Evolutionary conservation across 2,888 invertebrate genomes (phyloP).

Genomic region (Dryobota labecula): DNA sequence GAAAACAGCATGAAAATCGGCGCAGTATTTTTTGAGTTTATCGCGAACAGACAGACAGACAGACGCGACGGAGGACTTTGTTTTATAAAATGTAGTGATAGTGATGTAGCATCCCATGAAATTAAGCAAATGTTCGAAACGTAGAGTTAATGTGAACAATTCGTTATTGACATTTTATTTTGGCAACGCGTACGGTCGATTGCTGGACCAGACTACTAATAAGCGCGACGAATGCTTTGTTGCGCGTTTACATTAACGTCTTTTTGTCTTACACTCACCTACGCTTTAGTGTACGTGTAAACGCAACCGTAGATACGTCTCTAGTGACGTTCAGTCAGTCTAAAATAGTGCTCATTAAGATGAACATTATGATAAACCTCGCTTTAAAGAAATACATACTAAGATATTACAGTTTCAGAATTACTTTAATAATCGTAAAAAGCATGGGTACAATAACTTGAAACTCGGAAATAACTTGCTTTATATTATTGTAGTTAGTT

Average conservation of each 20-base stretch:
- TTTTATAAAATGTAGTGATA: no score
- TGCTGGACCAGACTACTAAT: constrained; percentile 70
- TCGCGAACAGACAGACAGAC: no score
- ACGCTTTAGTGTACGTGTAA: constrained; percentile 71
- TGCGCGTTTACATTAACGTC: constrained; percentile 76
- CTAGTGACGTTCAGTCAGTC: constrained; percentile 74
- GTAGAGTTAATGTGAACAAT: constrained; percentile 70
- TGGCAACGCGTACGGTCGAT: constrained; percentile 72
- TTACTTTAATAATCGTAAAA: constrained; percentile 10
- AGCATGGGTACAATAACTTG: not conserved
- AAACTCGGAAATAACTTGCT: not conserved
- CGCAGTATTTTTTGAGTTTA: no score
- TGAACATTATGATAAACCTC: constrained; percentile 68
- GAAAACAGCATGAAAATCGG: no score
- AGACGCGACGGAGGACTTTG: no score
- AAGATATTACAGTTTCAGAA: constrained; percentile 20
- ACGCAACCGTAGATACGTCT: constrained; percentile 69
- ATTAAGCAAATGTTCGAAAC: constrained; percentile 52
- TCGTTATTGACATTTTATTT: constrained; percentile 80
- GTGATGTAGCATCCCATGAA: constrained; percentile 8
- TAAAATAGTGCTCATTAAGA: constrained; percentile 79
- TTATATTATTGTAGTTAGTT: not conserved
- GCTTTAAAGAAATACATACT: constrained; percentile 37
- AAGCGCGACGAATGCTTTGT: constrained; percentile 75
- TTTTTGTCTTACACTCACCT: constrained; percentile 76